Conservation (phyloP, 2,113 vertebrate species). For the Alligator sinensis region DNA sequence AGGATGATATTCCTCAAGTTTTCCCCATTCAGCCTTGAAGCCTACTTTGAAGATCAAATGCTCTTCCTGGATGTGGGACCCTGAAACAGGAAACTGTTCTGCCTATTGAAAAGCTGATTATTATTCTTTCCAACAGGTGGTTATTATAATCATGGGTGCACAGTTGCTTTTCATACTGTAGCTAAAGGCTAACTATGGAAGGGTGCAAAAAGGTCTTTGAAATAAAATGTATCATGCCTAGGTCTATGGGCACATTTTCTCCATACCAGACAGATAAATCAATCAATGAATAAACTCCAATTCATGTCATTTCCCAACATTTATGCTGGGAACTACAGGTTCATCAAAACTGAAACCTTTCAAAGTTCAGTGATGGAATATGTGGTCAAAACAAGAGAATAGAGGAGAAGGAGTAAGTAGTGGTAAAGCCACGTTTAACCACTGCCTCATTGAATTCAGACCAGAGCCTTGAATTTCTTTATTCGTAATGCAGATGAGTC, state of each 20-base stretch:
- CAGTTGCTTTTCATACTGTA: not conserved
- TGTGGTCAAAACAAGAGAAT: too few species aligned
- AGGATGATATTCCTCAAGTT: not conserved
- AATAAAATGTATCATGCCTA: not conserved
- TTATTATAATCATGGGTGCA: not conserved
- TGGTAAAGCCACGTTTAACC: too few species aligned
- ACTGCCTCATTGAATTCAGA: too few species aligned
- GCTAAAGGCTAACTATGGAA: not conserved
- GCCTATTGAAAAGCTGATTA: not conserved
- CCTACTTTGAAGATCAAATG: slow-evolving; percentile 8
- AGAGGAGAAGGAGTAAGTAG: too few species aligned
- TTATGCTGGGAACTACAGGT: too few species aligned
- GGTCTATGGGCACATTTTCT: not conserved
- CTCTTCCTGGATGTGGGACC: slow-evolving; percentile 4
- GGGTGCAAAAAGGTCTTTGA: not conserved
- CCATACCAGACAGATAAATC: not conserved
- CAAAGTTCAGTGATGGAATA: too few species aligned
- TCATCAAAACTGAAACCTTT: too few species aligned
- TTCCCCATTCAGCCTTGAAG: not conserved
- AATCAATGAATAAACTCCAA: not conserved
- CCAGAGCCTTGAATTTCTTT: too few species aligned
- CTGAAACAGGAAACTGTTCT: slow-evolving; percentile 27
- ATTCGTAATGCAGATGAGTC: too few species aligned
- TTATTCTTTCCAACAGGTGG: not conserved
- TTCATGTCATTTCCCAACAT: not conserved